Percentiles rank a stretch among this genome's conserved stretches.
These are phyloP conservation scores for Leptopilina drosophilae DNA, from an alignment of 2,888 invertebrate species.

Conservation along the genomic window DNA sequence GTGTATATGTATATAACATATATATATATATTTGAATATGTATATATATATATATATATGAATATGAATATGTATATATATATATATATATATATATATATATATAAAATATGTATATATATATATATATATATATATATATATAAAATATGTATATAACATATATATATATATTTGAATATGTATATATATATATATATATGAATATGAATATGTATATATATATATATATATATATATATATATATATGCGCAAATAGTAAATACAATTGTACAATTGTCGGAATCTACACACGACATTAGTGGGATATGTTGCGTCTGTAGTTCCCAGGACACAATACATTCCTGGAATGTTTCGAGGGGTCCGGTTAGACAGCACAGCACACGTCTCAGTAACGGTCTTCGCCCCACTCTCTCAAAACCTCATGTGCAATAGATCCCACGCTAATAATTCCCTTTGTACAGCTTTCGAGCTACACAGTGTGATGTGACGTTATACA, in stretches of 20 bases:
- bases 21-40: neutral
- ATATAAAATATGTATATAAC: neutral
- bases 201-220: neutral
- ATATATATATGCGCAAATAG: neutral
- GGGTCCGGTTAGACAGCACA: constrained; percentile 61
- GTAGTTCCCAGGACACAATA: constrained; percentile 67
- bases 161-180: neutral
- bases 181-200: neutral
- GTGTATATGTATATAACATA: neutral
- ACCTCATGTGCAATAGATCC: constrained; percentile 65
- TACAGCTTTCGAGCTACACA: constrained; percentile 59
- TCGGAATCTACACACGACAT: constrained; percentile 54
- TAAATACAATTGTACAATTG: constrained; percentile 47
- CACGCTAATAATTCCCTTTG: constrained; percentile 72
- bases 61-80: neutral
- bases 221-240: neutral
- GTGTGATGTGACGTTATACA: constrained; percentile 56
- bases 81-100: neutral
- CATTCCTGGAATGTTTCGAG: constrained; percentile 70
- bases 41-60: neutral
- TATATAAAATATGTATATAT: neutral
- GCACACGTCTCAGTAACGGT: constrained; percentile 68
- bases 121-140: neutral
- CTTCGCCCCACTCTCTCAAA: constrained; percentile 57
- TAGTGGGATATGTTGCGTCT: constrained; percentile 63